A percentile compares a stretch with the other conserved stretches of the same genome.
These are phyloP conservation scores for Lumbricus terrestris DNA, from an alignment of 2,888 invertebrate species.

Conservation along the genomic window DNA sequence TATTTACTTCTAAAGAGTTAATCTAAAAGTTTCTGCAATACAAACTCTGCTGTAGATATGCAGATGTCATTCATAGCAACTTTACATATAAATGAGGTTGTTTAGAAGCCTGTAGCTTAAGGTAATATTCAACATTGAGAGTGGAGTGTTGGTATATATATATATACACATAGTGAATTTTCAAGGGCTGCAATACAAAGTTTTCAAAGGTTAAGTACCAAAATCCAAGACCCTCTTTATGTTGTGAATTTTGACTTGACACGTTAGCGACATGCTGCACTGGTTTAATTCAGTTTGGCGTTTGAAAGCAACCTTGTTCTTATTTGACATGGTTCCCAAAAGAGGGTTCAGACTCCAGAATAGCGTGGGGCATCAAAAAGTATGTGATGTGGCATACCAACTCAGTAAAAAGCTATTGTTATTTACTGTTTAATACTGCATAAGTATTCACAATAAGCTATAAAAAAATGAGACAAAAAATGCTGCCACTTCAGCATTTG, in stretches of 20 bases:
- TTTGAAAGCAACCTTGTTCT: not conserved
- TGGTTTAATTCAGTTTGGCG: not conserved
- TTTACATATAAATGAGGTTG: not conserved
- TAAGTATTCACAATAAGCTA: not conserved
- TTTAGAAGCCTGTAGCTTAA: not conserved
- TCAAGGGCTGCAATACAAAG: not conserved
- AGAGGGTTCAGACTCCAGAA: not conserved
- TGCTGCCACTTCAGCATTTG: not conserved
- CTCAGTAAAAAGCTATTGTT: not conserved
- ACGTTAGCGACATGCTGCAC: too few species aligned
- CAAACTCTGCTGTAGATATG: not conserved
- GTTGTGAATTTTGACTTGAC: not conserved
- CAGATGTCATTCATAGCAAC: not conserved
- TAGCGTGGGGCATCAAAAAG: not conserved
- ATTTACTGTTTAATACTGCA: not conserved
- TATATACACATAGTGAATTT: not conserved
- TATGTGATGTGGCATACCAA: not conserved
- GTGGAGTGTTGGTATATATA: not conserved
- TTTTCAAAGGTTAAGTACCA: not conserved
- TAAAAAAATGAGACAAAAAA: not conserved
- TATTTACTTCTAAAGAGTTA: not conserved
- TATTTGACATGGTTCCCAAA: not conserved
- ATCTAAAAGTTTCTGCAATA: not conserved
- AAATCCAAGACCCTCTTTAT: too few species aligned
- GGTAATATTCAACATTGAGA: not conserved